phyloP scores from a whole-genome alignment of 2,888 invertebrate genomes.

The Aleiodes testaceus region DNA sequence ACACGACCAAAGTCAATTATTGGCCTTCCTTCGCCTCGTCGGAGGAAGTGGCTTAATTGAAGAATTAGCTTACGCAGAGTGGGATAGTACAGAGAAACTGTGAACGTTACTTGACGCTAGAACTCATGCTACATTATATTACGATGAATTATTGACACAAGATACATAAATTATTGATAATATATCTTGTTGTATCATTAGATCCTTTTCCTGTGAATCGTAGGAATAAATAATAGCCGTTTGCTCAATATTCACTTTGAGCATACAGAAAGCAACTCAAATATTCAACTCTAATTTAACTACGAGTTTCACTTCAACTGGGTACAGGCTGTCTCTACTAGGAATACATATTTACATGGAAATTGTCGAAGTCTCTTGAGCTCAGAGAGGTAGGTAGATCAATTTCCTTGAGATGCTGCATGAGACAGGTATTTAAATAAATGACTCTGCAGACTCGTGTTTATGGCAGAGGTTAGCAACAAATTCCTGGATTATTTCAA shows the following conservation, averaged over 20 bases:
- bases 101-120: slow-evolving; percentile 10
- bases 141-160: too few relatives aligned
- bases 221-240: too few relatives aligned
- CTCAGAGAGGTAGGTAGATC: background rate
- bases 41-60: slow-evolving; percentile 63
- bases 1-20: slow-evolving; percentile 53
- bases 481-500: too few relatives aligned
- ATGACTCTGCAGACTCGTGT: slow-evolving; percentile 10
- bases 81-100: slow-evolving; percentile 10
- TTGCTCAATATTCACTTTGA: slow-evolving; percentile 14
- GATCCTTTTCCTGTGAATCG: too few relatives aligned
- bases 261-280: background rate
- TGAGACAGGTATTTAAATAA: slow-evolving; percentile 32
- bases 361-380: slow-evolving; percentile 32
- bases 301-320: slow-evolving; percentile 3
- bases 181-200: too few relatives aligned
- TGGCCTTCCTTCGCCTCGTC: slow-evolving; percentile 45
- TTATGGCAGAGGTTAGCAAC: too few relatives aligned
- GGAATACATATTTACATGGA: slow-evolving; percentile 18
- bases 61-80: slow-evolving; percentile 58
- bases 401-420: slow-evolving; percentile 33
- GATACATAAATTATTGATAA: too few relatives aligned
- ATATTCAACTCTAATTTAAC: background rate
- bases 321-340: background rate
- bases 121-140: too few relatives aligned